Evolutionary conservation across 1,140 invertebrate species (phyloP).

Genomic region (Trichonephila clavipes): DNA sequence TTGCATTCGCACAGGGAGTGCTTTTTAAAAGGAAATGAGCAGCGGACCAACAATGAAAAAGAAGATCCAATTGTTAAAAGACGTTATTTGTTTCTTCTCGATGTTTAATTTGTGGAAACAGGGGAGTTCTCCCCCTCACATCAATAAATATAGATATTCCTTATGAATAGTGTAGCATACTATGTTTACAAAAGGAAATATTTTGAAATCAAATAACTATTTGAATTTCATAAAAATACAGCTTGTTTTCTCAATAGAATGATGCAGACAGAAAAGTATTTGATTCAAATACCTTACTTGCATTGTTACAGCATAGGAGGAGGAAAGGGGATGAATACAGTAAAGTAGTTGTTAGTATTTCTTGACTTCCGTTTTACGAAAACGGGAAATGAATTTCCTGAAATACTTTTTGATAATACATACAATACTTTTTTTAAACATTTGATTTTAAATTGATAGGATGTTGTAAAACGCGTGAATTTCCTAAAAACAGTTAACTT

Average conservation of each 20-base stretch:
- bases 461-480: too few species aligned
- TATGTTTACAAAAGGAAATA: not conserved
- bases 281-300: too few species aligned
- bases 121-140: not conserved
- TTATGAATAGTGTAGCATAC: not conserved
- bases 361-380: too few species aligned
- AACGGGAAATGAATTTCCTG: too few species aligned
- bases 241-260: not conserved
- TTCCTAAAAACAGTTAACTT: too few species aligned
- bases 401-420: too few species aligned
- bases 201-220: not conserved
- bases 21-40: constrained; percentile 38
- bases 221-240: not conserved
- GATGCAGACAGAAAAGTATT: too few species aligned
- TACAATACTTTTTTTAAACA: too few species aligned
- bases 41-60: not conserved
- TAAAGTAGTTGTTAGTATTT: too few species aligned
- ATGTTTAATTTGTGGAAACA: constrained; percentile 26
- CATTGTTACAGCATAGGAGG: too few species aligned
- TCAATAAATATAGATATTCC: not conserved
- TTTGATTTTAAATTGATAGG: too few species aligned
- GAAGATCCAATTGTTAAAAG: constrained; percentile 18
- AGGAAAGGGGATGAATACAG: too few species aligned
- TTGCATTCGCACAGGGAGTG: not conserved
- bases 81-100: constrained; percentile 7